Evolutionary conservation across 2,888 invertebrate species (phyloP).

Genomic region (Lymantria monacha): DNA sequence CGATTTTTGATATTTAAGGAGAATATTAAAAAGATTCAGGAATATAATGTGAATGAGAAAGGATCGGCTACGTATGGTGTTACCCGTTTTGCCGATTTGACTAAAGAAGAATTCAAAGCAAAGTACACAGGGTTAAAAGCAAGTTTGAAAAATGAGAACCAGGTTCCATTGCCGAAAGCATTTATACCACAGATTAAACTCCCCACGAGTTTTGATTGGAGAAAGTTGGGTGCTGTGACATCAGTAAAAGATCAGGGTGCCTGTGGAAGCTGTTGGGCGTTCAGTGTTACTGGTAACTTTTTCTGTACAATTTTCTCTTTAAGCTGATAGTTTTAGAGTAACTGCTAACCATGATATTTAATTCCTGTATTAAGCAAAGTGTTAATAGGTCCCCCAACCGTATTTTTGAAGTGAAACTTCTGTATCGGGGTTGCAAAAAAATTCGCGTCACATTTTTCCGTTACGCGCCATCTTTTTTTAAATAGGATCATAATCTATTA

Average conservation of each 20-base stretch:
- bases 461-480: too few relatives aligned
- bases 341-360: too few relatives aligned
- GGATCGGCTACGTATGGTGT: constrained; percentile 94
- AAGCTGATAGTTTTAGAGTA: too few relatives aligned
- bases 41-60: constrained; percentile 89
- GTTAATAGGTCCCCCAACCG: too few relatives aligned
- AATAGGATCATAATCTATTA: too few relatives aligned
- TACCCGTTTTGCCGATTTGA: constrained; percentile 92
- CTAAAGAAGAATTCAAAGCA: constrained; percentile 85
- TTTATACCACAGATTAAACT: constrained; percentile 85
- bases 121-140: constrained; percentile 82
- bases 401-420: too few relatives aligned
- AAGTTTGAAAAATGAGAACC: constrained; percentile 76
- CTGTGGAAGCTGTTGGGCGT: constrained; percentile 98
- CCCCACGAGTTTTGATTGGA: constrained; percentile 94
- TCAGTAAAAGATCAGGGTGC: constrained; percentile 94
- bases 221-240: constrained; percentile 90
- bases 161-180: constrained; percentile 84
- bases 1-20: constrained; percentile 89
- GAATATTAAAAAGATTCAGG: constrained; percentile 88
- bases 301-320: too few relatives aligned
- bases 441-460: too few relatives aligned
- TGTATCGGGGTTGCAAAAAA: too few relatives aligned
- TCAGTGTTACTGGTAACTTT: constrained; percentile 92
- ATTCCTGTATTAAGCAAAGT: too few relatives aligned